Evolutionary conservation across 1,140 invertebrate genomes (phyloP).

Genomic region (Bombyx mori): DNA sequence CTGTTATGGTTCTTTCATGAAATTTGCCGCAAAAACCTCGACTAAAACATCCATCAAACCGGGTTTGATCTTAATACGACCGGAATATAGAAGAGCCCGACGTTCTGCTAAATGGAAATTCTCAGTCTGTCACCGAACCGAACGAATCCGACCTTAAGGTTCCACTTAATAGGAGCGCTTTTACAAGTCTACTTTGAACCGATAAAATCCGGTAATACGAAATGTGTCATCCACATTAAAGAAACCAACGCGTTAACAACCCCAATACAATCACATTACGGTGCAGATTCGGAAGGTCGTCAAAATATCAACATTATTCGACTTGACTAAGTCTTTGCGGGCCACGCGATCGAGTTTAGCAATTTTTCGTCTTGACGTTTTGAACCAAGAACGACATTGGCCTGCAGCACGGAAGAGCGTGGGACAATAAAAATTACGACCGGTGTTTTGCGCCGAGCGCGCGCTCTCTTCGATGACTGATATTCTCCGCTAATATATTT

Average conservation of each 20-base stretch:
- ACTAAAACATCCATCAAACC: constrained; percentile 54
- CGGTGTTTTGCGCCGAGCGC: constrained; percentile 44
- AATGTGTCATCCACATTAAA: constrained; percentile 43
- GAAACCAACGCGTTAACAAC: constrained; percentile 44
- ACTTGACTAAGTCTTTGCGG: constrained; percentile 39
- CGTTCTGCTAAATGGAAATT: constrained; percentile 49
- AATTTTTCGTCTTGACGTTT: constrained; percentile 38
- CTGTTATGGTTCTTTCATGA: constrained; percentile 27
- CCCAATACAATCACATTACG: constrained; percentile 41
- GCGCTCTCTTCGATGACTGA: constrained; percentile 49
- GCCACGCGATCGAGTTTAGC: constrained; percentile 20
- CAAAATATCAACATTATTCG: constrained; percentile 55
- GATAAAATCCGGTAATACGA: constrained; percentile 36
- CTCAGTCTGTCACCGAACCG: constrained; percentile 5
- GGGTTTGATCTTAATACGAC: constrained; percentile 51
- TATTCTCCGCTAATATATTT: constrained; percentile 37
- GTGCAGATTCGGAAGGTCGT: constrained; percentile 44
- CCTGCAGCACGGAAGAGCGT: constrained; percentile 28
- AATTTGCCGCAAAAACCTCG: constrained; percentile 39
- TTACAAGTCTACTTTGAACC: constrained; percentile 14
- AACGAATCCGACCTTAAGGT: constrained; percentile 28
- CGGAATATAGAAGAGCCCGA: constrained; percentile 45
- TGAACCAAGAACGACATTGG: constrained; percentile 48
- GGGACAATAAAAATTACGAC: constrained; percentile 55
- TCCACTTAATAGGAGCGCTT: constrained; percentile 23